These are phyloP conservation scores for Gadus macrocephalus DNA, from an alignment of 2,113 vertebrate genomes.

Conservation along the genomic window DNA sequence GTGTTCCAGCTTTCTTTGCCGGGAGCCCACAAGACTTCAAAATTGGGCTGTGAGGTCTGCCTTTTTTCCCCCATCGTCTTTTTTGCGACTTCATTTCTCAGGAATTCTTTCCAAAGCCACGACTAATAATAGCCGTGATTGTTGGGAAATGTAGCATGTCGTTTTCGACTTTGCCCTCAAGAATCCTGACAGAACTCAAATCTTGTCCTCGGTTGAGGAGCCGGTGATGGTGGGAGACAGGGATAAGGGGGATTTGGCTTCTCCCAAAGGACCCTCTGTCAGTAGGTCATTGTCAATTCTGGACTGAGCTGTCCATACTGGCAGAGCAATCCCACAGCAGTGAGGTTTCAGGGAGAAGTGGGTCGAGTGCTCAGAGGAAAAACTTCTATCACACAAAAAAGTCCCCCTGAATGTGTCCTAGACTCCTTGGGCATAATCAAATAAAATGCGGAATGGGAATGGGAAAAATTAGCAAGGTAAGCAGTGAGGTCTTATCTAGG, in stretches of 20 bases:
- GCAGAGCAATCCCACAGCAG: conserved; percentile 1
- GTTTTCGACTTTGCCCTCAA: conserved; percentile 20
- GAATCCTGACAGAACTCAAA: conserved; percentile 8
- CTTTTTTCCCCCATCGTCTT: conserved; percentile 22
- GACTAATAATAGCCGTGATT: conserved; percentile 62
- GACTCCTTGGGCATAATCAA: too few species aligned
- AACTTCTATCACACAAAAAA: too few species aligned
- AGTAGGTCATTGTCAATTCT: neutral
- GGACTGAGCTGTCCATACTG: neutral
- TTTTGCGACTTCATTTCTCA: conserved; percentile 44
- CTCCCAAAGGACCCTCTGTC: neutral
- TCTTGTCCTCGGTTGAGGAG: conserved; percentile 8
- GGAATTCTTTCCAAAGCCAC: conserved; percentile 61
- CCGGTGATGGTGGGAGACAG: conserved; percentile 1
- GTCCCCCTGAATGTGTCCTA: too few species aligned
- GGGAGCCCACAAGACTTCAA: conserved; percentile 28
- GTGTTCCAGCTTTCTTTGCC: conserved; percentile 19
- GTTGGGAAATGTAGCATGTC: conserved; percentile 49
- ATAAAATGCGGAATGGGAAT: too few species aligned
- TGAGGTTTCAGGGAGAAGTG: too few species aligned
- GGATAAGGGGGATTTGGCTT: conserved; percentile 2
- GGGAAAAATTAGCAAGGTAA: too few species aligned
- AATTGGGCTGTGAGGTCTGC: conserved; percentile 30
- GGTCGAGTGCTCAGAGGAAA: too few species aligned
- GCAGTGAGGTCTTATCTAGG: too few species aligned